Evolutionary conservation across 2,113 vertebrate species (phyloP).

Genomic region (Elachura formosa): DNA sequence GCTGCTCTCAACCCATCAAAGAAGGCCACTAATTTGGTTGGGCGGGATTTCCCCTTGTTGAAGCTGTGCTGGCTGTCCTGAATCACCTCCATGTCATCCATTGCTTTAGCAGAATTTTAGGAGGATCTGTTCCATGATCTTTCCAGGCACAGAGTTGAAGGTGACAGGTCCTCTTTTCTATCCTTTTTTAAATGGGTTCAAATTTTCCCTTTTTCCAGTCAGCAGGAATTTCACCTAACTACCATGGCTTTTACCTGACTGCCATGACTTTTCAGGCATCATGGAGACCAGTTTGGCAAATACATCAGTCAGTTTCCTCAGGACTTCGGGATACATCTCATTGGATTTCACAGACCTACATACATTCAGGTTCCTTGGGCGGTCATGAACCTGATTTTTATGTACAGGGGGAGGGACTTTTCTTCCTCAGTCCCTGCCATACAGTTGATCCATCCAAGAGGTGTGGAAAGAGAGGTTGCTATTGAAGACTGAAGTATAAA

Average conservation of each 20-base stretch:
- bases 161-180: neutral
- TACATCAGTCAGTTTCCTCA: neutral
- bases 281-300: rapidly evolving
- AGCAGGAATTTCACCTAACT: neutral
- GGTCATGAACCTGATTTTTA: neutral
- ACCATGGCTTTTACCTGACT: neutral
- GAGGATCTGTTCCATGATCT: neutral
- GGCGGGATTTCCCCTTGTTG: neutral
- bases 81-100: neutral
- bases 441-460: neutral
- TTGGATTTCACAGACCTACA: neutral
- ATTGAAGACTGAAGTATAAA: neutral
- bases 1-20: neutral
- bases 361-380: neutral
- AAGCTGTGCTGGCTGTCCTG: neutral
- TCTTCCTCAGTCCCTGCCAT: neutral
- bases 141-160: neutral
- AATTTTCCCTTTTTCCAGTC: neutral
- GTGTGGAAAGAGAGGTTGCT: neutral
- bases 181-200: neutral
- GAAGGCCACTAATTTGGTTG: neutral
- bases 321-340: no score
- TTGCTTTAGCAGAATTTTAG: neutral
- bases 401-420: neutral
- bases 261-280: neutral